phyloP scores from a whole-genome alignment of 2,113 vertebrate genomes.

The Xenopus tropicalis region DNA sequence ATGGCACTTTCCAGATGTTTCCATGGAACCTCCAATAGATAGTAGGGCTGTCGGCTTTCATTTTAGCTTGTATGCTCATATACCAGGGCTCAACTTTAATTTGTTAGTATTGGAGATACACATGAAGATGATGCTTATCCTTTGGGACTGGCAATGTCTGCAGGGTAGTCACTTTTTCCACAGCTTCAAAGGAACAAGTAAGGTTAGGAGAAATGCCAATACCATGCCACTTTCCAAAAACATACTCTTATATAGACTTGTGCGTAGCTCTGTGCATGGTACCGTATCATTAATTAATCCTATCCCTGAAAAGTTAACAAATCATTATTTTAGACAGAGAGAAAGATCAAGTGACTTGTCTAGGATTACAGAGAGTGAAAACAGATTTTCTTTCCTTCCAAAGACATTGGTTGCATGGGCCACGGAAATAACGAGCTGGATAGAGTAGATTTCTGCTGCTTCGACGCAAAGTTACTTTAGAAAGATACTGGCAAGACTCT shows the following conservation, averaged over 20 bases:
- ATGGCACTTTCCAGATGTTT: too few relatives aligned
- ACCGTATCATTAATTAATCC: constrained; percentile 4
- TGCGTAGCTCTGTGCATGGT: constrained; percentile 1
- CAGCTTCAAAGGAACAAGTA: constrained; percentile 16
- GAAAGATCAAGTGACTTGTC: constrained; percentile 7
- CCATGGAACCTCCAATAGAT: too few relatives aligned
- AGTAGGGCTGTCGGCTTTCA: too few relatives aligned
- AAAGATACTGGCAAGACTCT: not conserved
- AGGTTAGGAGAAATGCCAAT: constrained; percentile 12
- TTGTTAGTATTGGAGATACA: too few relatives aligned
- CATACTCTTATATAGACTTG: constrained; percentile 10
- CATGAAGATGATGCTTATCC: not conserved
- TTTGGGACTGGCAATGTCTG: not conserved
- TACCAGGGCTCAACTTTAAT: too few relatives aligned
- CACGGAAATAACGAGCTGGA: not conserved
- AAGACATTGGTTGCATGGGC: not conserved
- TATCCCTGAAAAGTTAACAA: not conserved
- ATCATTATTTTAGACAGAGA: constrained; percentile 6
- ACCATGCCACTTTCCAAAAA: not conserved
- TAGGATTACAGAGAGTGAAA: constrained; percentile 1
- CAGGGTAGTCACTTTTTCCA: constrained; percentile 7
- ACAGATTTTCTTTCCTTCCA: not conserved
- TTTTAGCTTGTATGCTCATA: too few relatives aligned
- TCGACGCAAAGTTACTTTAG: not conserved
- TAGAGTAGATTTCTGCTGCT: not conserved